Percentiles rank a stretch among this genome's conserved stretches.
phyloP scores from a whole-genome alignment of 2,113 vertebrate genomes.

The Gobiocypris rarus region DNA sequence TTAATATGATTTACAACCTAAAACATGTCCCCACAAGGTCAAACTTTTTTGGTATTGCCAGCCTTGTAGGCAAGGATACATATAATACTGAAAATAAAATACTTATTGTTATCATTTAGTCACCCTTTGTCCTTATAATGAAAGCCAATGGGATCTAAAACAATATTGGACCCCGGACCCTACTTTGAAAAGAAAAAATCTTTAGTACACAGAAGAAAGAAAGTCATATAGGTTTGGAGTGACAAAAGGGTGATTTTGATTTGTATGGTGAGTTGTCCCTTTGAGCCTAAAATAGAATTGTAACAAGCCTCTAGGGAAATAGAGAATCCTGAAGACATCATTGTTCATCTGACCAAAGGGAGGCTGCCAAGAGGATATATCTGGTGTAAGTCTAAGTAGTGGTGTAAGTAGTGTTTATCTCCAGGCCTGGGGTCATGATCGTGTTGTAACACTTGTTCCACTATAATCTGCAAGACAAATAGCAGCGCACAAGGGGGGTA shows the following conservation, averaged over 20 bases:
- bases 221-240: not conserved
- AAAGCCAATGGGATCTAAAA: no score
- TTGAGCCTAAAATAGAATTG: not conserved
- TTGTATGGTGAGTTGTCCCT: not conserved
- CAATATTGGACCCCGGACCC: no score
- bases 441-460: not conserved
- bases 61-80: no score
- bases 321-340: not conserved
- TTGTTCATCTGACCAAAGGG: not conserved
- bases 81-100: no score
- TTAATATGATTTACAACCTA: no score
- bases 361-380: not conserved
- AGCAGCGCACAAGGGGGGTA: not conserved
- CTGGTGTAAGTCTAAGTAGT: not conserved
- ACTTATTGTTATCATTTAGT: no score
- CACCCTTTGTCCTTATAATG: no score
- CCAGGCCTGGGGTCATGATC: not conserved
- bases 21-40: no score
- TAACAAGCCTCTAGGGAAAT: not conserved
- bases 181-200: no score
- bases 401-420: not conserved
- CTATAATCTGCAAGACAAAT: slow-evolving; percentile 30
- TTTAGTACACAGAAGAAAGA: no score
- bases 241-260: not conserved
- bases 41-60: no score